These are phyloP conservation scores for Bradypodion ventrale DNA, from an alignment of 2,797 vertebrate genomes.

Conservation along the genomic window DNA sequence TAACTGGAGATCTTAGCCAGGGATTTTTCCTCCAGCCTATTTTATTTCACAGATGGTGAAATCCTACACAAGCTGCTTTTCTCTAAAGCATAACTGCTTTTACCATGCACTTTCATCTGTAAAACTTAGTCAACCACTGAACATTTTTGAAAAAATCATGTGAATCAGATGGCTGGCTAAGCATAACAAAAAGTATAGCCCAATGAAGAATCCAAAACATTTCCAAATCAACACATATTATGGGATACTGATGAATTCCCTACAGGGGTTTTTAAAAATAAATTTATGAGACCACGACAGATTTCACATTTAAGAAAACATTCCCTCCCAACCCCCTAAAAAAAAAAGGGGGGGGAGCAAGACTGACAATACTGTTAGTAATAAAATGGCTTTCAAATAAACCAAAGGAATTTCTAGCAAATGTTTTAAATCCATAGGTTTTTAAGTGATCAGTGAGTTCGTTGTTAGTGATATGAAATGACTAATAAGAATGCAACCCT, in stretches of 20 bases:
- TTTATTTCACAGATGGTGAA: not conserved
- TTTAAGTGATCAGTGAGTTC: not conserved
- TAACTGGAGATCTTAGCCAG: not conserved
- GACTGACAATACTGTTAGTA: not conserved
- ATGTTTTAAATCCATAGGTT: constrained; percentile 30
- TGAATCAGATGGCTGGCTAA: not conserved
- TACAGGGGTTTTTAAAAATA: constrained; percentile 11
- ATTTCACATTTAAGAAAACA: constrained; percentile 9
- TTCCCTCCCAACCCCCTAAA: no score
- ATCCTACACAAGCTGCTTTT: not conserved
- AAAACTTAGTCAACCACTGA: not conserved
- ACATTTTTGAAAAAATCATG: not conserved
- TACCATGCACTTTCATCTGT: no score
- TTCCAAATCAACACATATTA: no score
- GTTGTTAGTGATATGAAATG: not conserved
- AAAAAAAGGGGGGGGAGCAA: not conserved
- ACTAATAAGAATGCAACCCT: not conserved
- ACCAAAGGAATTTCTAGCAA: constrained; percentile 35
- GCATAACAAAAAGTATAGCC: no score
- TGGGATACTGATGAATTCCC: constrained; percentile 3
- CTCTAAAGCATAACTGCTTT: not conserved
- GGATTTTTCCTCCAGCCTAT: not conserved
- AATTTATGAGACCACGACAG: constrained; percentile 7
- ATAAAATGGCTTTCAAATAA: constrained; percentile 19
- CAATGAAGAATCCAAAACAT: no score